phyloP scores from a whole-genome alignment of 2,113 vertebrate genomes.

The Nothoprocta pentlandii region DNA sequence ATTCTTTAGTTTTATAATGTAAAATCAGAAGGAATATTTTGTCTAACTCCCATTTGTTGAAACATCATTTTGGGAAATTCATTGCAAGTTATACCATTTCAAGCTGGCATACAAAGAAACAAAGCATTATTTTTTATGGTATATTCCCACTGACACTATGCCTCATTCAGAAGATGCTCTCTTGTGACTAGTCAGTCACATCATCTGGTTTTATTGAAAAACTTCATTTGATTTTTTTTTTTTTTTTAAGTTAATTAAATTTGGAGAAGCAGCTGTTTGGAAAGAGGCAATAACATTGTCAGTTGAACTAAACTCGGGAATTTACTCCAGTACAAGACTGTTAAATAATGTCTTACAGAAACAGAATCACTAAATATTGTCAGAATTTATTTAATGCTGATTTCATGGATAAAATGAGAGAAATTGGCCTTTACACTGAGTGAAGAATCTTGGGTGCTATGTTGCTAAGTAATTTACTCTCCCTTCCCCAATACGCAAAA shows the following conservation, averaged over 20 bases:
- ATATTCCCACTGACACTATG: neutral
- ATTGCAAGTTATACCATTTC: neutral
- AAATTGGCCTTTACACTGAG: neutral
- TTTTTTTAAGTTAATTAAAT: neutral
- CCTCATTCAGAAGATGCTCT: neutral
- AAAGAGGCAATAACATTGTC: neutral
- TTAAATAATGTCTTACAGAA: neutral
- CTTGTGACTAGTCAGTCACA: neutral
- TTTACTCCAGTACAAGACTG: neutral
- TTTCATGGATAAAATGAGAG: neutral
- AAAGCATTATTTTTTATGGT: neutral
- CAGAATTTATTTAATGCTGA: neutral
- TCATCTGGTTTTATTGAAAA: neutral
- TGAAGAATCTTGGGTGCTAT: neutral
- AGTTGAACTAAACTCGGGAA: neutral
- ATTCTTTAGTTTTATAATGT: slow-evolving; percentile 15
- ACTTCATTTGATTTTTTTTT: neutral
- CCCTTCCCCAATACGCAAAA: neutral
- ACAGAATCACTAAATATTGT: neutral
- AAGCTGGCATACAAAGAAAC: neutral
- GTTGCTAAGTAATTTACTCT: neutral
- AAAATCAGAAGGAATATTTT: slow-evolving; percentile 11
- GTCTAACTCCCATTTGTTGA: neutral
- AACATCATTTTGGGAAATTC: neutral
- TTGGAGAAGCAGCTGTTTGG: neutral